Evolutionary conservation across 2,113 vertebrate species (phyloP), one percentile per base, ranked within the genome.

Genomic region (Cephalopterus ornatus): DNA sequence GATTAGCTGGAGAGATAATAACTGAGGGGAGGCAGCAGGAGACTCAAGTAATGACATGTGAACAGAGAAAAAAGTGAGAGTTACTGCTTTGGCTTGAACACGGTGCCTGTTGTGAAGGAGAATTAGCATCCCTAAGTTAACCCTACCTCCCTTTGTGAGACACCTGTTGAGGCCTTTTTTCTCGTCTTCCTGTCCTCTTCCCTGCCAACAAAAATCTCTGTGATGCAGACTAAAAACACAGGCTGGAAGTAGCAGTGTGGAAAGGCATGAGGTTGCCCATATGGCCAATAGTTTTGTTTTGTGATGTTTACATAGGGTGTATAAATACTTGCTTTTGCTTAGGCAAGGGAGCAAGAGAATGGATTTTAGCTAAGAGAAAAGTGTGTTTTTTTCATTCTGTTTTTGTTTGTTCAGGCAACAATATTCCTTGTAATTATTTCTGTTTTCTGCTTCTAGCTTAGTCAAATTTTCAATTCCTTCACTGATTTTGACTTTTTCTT

Each of bases 51-150:
- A 96, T 96, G 80, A 82, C 92, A 95, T 70, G 70, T 0, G 0
- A 85, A 58, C 53, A 70, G 65, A 39, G 75, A 61, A 74, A 88
- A 89, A 89, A 88, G 85, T 74, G 88, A 91, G 90, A 95, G 95
- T 86, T 81, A 19, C 72, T 67, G 72, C 88, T 84, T 92, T 95
- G 95, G 88, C 92, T 94, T 76, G 56, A 91, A 81, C 65, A 72
- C 0, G 2, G 18, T 66, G 73, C 96, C 93, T 96, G 91, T 89
- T 89, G 96, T 85, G 96, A 93, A 81, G 49, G 49, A 92, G 88
- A 94, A 96, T 96, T 93, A 93, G 26, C 86, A 95, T 97, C 80
- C 80, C n/a, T 26, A 42, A 66, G 83, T 81, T 95, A 94, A 93
- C 85, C 88, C 68, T 73, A 28, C 92, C 92, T 93, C 92, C 93